Base-by-base conservation (phyloP, 2,113 vertebrate species). In the Otis tarda region DNA sequence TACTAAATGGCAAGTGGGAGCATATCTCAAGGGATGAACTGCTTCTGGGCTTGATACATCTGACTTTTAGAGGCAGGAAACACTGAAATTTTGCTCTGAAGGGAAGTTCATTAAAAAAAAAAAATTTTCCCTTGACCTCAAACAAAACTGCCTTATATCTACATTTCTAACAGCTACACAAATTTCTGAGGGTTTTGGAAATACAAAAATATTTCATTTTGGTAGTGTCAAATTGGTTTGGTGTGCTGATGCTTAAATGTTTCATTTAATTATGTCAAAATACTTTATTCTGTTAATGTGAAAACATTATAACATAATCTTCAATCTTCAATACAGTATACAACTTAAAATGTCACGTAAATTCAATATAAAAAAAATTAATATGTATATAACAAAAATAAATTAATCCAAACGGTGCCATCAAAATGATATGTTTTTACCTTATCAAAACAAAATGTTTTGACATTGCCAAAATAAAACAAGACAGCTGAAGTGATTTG, bases 391-490 rank as follows among this genome's bases (percentile, higher is more conserved):
- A 73, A 52, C 23, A 87, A 90, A 89, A 92, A 69, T 21, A 24
- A 89, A 78, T 90, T 83, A 89, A 92, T 79, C 52, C 89, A 92
- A 93, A 65, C 41, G 24, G 7, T 45, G 21, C 35, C 23, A 33
- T 91, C 61, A 91, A 91, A 93, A 83, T 77, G 4, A 31, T 89
- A 59, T 64, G 39, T 41, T 87, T 95, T 89, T 50, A 79, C 74
- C 52, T 70, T 39, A 85, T 41, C 25, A 79, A 93, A 90, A 90
- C 55, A 83, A 96, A 96, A 89, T 85, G 35, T 95, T 96, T 91
- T 87, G 90, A 93, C 81, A 57, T 70, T 70, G 76, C 14, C 43
- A 55, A 91, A 95, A 90, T 91, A 85, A 95, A 94, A 79, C 13
- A 93, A 89, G 91, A 85, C 78, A 88, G 75, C 49, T 52, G 47